Evolutionary conservation across 1,140 invertebrate genomes (phyloP), one percentile per base, ranked within the genome.

Genomic region (Bacillus rossius): DNA sequence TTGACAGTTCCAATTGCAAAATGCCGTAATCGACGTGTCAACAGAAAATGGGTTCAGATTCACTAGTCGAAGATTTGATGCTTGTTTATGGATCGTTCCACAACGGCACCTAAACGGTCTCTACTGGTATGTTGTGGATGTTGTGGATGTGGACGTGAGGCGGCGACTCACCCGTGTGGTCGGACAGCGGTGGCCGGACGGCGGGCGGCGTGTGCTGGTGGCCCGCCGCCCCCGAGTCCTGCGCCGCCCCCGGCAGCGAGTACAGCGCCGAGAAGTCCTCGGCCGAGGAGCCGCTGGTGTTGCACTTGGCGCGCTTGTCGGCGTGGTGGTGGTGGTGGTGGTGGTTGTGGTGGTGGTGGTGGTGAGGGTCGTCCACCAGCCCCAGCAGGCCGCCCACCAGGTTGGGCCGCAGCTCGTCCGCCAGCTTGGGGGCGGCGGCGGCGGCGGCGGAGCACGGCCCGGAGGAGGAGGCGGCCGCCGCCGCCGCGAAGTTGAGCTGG

Each of bases 401-500:
- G 70, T 91, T 91, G 14, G 89, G 89, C 72, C 89, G 77, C 50
- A 92, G 73, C 65, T 92, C 89, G 67, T 92, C 89, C 88, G 91
- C 91, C 69, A 88, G 55, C 55, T 57, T 57, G 22, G 34, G 43
- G 51, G 75, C 75, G 3, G 74, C 71, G 14, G 82, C 84, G 25
- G 52, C 37, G 25, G 75, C 75, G 5, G 74, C 71, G 16, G 83
- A 84, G 8, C 43, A 48, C 34, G 40, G 37, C 47, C 26, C 48
- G 17, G 43, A 23, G 43, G 79, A 79, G 22, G 72, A 71, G 55
- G 78, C 79, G 14, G 60, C 40, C 43, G 52, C 57, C 26, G 47
- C 26, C 1, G 20, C 60, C 38, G 60, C 55, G 70, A 91, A 92
- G 73, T 92, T 92, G 50, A 92, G 77, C 74, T 92, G 89, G 38